Evolutionary conservation across 2,113 vertebrate genomes (phyloP), one percentile per base, ranked within the genome.

Genomic region (Cyprinodon brontotheroides): DNA sequence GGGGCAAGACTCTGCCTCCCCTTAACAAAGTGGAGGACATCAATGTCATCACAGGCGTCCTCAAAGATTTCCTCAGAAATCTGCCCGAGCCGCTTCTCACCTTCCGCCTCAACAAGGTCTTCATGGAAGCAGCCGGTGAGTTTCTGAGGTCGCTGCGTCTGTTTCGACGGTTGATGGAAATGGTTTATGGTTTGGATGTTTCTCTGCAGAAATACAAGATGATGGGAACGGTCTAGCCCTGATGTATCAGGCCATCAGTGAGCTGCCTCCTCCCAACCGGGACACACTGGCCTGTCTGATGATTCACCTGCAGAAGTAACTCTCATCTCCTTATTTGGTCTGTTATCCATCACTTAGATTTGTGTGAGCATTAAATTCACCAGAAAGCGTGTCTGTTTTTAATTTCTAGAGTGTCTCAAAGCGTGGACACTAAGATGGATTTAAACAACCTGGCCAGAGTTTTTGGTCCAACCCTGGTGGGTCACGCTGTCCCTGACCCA

Each of bases 281-380:
- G 97, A 99, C 88, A 98, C 97, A 1, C 92, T 99, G 71, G 97
- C 97, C 75, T 99, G 96, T 80, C 93, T 99, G 77, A 95, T 97
- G 92, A 91, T 96, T 77, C 97, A 99, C 74, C 94, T 99, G 72
- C 96, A 96, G 82, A 97, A 95, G 97, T 98, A 89, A 67, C 65
- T 80, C 10, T 48, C 57, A 36, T 60, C 2, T 64, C 2, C 39
- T 63, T 14, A 6, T 39, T 3, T 39, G 2, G 1, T 63, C 57
- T n/a, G 57, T n/a, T n/a, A 59, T 59, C 20, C 7, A n/a, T n/a
- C 4, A n/a, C 17, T n/a, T 37, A 63, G 36, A 8, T 3, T 15
- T 62, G 36, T 38, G 9, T 14, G 2, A n/a, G 38, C 14, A 60
- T 5, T 5, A 20, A 53, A 17, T 53, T 53, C 20, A 53, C 50